These are phyloP conservation scores for Phaenicophaeus curvirostris DNA, from an alignment of 2,797 vertebrate species.

Conservation along the genomic window DNA sequence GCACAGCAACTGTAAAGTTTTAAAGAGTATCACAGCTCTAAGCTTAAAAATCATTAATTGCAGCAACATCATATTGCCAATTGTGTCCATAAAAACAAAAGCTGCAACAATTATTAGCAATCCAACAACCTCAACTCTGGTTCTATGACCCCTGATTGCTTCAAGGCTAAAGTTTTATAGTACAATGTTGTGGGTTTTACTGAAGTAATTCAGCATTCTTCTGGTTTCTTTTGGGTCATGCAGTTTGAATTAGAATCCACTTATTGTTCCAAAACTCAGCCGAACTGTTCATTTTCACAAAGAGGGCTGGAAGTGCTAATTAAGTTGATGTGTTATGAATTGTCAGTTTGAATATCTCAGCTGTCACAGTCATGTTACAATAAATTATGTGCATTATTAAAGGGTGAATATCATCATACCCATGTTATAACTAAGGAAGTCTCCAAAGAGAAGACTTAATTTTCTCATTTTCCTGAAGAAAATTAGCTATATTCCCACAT, in stretches of 20 bases:
- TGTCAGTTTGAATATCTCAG: constrained; percentile 21
- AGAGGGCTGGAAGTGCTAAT: constrained; percentile 28
- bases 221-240: not conserved
- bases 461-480: constrained; percentile 69
- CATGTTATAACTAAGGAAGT: constrained; percentile 26
- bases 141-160: not conserved
- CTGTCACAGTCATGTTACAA: not conserved
- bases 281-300: not conserved
- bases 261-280: not conserved
- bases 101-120: not conserved
- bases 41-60: not conserved
- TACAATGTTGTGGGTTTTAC: not conserved
- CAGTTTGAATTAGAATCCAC: constrained; percentile 22
- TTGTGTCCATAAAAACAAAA: not conserved
- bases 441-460: constrained; percentile 55
- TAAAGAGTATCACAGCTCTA: not conserved
- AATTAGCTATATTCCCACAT: constrained; percentile 51
- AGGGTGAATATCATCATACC: constrained; percentile 1
- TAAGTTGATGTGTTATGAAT: not conserved
- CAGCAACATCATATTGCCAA: not conserved
- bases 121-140: not conserved
- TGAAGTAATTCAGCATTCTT: not conserved
- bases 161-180: not conserved
- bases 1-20: not conserved
- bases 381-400: constrained; percentile 61